Percentiles rank a stretch among this genome's conserved stretches.
phyloP scores from a whole-genome alignment of 2,888 invertebrate genomes.

The Aricia artaxerxes region DNA sequence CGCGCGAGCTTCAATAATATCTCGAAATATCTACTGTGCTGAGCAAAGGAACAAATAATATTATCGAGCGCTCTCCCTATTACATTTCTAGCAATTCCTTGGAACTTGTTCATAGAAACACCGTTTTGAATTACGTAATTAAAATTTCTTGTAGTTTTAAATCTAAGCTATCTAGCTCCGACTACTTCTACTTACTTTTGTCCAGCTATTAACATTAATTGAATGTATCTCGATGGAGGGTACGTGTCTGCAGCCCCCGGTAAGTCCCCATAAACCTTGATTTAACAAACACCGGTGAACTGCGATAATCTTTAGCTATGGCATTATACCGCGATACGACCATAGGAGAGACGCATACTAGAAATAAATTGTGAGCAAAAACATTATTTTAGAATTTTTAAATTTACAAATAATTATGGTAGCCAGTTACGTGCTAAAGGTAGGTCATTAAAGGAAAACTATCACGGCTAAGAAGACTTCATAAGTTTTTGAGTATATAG shows the following conservation, averaged over 20 bases:
- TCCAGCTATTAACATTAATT: constrained; percentile 9
- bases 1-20: too few relatives aligned
- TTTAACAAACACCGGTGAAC: constrained; percentile 65
- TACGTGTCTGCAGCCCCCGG: constrained; percentile 44
- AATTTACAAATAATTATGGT: background rate
- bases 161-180: background rate
- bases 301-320: constrained; percentile 65
- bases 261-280: constrained; percentile 47
- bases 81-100: too few relatives aligned
- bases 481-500: too few relatives aligned
- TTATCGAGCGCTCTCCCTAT: too few relatives aligned
- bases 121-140: too few relatives aligned
- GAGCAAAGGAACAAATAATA: too few relatives aligned
- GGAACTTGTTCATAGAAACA: too few relatives aligned
- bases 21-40: too few relatives aligned
- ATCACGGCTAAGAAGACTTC: too few relatives aligned
- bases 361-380: background rate
- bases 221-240: constrained; percentile 9
- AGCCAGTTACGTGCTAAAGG: too few relatives aligned
- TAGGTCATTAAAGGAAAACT: too few relatives aligned
- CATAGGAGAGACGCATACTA: constrained; percentile 49
- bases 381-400: background rate
- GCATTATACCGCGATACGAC: constrained; percentile 61
- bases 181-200: background rate
- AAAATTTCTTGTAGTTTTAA: too few relatives aligned